Evolutionary conservation across 2,888 invertebrate genomes (phyloP), one percentile per base, ranked within the genome.

Genomic region (Fragum fragum): DNA sequence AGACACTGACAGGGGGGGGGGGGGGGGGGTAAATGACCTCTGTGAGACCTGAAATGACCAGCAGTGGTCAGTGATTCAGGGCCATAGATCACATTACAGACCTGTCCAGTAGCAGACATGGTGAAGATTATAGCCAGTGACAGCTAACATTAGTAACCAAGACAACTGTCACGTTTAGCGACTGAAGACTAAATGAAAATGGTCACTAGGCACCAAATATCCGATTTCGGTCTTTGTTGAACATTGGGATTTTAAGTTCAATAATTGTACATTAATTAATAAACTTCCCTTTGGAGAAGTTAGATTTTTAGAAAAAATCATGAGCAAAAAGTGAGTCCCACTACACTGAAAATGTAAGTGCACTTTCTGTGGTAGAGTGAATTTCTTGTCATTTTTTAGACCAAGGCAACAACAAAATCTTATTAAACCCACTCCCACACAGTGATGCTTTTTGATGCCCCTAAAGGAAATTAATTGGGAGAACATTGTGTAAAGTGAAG

Each of bases 121-220:
- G 26, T 26, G 59, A 59, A 18, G 63, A 28, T 26, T 63, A 63
- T 63, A 63, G 28, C 28, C 63, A 63, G 18, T 63, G 63, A 63
- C 63, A 63, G 63, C 21, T 63, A 63, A 63, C 63, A 63, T 63
- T 63, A 63, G 63, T 63, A 32, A 32, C 63, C 63, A 63, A 32
- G 63, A 36, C 32, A 63, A 63, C 63, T 36, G 63, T 32, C 36
- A 36, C 32, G 32, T 63, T 32, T 16, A 63, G 32, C 63, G 32
- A 32, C n/a, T 2, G 6, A 7, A 3, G 21, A 21, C 14, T 5
- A 14, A 47, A 47, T 47, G 47, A n/a, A 47, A 47, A 21, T 57
- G 23, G 57, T 57, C 57, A 57, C 57, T 23, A 11, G 23, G n/a
- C 26, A 57, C 18, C 23, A 21, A 26, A 57, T 23, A 57, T 57